These are phyloP conservation scores for Oncorhynchus masou DNA, from an alignment of 2,113 vertebrate species.

Conservation along the genomic window DNA sequence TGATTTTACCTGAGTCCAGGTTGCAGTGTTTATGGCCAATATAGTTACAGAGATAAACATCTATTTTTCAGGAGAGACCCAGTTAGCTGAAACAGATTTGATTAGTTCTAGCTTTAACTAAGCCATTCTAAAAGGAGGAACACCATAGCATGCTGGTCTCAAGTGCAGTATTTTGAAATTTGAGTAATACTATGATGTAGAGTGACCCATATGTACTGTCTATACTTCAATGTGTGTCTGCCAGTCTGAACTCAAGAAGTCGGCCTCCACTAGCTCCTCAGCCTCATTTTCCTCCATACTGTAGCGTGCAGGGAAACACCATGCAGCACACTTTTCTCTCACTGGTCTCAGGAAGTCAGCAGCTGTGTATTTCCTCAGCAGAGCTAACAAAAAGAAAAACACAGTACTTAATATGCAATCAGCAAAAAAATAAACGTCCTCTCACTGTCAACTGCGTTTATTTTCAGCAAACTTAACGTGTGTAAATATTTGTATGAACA, in stretches of 20 bases:
- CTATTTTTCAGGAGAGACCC: too few species aligned
- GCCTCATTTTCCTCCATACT: slow-evolving; percentile 58
- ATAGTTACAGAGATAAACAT: too few species aligned
- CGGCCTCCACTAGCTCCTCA: slow-evolving; percentile 54
- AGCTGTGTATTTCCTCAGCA: slow-evolving; percentile 61
- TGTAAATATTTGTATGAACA: too few species aligned
- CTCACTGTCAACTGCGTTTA: too few species aligned
- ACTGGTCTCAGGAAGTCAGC: slow-evolving; percentile 57
- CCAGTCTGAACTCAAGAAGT: slow-evolving; percentile 58
- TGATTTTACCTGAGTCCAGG: too few species aligned
- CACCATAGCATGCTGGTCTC: not conserved
- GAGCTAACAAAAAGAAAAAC: slow-evolving; percentile 42
- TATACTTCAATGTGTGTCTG: not conserved
- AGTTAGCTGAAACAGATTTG: not conserved
- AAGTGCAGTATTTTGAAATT: not conserved
- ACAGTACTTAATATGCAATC: not conserved
- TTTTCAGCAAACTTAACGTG: too few species aligned
- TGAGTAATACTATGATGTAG: too few species aligned
- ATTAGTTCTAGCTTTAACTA: not conserved
- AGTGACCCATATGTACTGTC: too few species aligned
- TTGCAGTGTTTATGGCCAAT: too few species aligned
- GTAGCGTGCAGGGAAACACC: slow-evolving; percentile 62
- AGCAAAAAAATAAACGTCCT: too few species aligned
- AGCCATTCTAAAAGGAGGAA: too few species aligned
- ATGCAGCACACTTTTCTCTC: slow-evolving; percentile 46